Conservation (phyloP, 1,140 invertebrate species). For the Ladona fulva region DNA sequence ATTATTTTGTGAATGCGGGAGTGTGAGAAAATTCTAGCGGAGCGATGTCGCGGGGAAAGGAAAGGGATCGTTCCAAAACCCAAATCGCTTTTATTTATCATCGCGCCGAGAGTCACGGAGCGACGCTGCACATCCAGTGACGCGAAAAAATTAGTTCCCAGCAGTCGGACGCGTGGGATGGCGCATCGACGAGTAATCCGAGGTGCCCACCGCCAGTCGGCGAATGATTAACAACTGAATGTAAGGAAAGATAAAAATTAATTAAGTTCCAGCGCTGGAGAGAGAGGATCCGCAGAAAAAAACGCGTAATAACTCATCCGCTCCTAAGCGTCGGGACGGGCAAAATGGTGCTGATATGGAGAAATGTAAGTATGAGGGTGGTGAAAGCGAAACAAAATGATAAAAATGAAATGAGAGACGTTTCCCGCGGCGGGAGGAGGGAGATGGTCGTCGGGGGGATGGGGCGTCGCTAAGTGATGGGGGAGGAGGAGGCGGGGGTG, state of each 20-base stretch:
- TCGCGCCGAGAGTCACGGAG: no score
- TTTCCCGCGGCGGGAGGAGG: neutral
- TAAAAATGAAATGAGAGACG: neutral
- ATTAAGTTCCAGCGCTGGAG: neutral
- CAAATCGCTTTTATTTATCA: no score
- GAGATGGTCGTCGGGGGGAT: neutral
- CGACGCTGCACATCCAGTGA: no score
- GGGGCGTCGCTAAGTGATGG: neutral
- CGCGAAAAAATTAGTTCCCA: no score
- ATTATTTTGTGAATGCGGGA: no score
- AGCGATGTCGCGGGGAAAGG: no score
- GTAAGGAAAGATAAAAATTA: conserved; percentile 7
- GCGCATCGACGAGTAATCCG: no score
- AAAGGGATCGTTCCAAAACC: no score
- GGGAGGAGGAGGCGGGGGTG: neutral
- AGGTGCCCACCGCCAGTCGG: neutral
- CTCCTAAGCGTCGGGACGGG: neutral
- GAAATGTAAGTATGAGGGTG: conserved; percentile 2
- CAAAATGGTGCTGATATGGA: conserved; percentile 4
- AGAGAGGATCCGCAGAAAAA: neutral
- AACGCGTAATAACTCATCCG: neutral
- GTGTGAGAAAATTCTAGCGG: no score
- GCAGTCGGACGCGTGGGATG: no score
- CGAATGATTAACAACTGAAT: neutral
- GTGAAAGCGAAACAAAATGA: conserved; percentile 6